These are phyloP conservation scores for Lysiphlebus fabarum DNA, from an alignment of 1,140 invertebrate species.

Conservation along the genomic window DNA sequence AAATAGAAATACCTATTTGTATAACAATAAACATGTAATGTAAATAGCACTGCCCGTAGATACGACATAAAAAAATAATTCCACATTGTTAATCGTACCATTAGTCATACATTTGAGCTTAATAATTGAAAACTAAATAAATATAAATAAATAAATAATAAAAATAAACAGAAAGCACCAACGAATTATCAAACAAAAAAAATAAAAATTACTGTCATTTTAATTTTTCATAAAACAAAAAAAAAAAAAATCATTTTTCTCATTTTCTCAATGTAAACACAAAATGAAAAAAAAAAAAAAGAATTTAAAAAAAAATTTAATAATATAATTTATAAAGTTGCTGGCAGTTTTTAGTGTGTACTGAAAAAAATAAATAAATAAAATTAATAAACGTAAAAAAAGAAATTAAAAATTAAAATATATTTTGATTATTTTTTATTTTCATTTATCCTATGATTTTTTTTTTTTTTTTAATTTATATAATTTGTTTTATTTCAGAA, in stretches of 20 bases:
- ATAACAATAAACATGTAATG: slow-evolving; percentile 40
- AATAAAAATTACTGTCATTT: neutral
- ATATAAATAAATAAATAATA: neutral
- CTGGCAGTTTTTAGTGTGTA: slow-evolving; percentile 34
- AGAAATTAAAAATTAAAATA: slow-evolving; percentile 24
- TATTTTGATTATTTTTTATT: slow-evolving; percentile 29
- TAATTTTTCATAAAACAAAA: neutral
- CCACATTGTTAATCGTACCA: slow-evolving; percentile 2
- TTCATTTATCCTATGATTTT: neutral
- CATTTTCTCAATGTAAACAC: too few relatives aligned
- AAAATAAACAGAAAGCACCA: neutral
- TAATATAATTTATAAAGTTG: neutral
- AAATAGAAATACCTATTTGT: slow-evolving; percentile 51
- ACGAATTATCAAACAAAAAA: too few relatives aligned
- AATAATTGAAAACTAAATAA: slow-evolving; percentile 5
- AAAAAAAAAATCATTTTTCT: too few relatives aligned
- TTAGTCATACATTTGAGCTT: slow-evolving; percentile 24
- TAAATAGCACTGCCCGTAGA: slow-evolving; percentile 53
- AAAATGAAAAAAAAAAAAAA: too few relatives aligned
- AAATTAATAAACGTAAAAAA: slow-evolving; percentile 36
- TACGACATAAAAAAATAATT: slow-evolving; percentile 5
- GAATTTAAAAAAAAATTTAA: too few relatives aligned
- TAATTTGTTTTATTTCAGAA: too few relatives aligned
- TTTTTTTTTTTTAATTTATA: too few relatives aligned
- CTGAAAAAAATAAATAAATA: slow-evolving; percentile 25